Base-by-base conservation (phyloP, 2,888 invertebrate genomes). In the Caenorhabditis virilis region DNA sequence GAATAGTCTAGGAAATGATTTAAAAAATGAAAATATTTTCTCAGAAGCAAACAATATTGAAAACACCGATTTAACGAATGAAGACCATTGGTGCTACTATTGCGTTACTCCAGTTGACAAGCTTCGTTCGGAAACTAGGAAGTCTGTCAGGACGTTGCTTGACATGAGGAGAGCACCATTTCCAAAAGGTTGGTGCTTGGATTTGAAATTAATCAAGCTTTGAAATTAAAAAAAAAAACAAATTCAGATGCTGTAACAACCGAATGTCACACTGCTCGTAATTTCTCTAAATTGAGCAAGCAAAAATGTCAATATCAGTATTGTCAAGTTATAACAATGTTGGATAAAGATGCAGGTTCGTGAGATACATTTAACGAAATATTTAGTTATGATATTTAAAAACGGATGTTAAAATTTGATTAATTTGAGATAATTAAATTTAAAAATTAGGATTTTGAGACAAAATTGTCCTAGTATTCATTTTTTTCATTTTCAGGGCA, bases 251-350 rank as follows among this genome's bases (percentile, higher is more conserved):
- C 63, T n/a, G 65, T 78, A 9, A 71, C 70, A 13, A 39, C 57
- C 1, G 76, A 77, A 41, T 80, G 80, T 49, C 38, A 69, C 7
- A 59, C 69, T 5, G 78, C 78, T 5, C 56, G 54, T 33, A 76
- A 79, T 50, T 43, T 76, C 46, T 67, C 74, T 4, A 54, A 27
- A 1, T 57, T 80, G 51, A 69, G 63, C 13, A 73, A 74, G 25
- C 78, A 80, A 49, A 59, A 55, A 15, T 80, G 80, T 48, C 47
- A 60, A 3, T 72, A 73, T 49, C 62, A 71, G 25, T 75, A 78
- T 58, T 80, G 80, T 56, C 75, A 79, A 55, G 78, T 79, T 6
- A 62, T 80, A 15, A 72, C 78, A 13, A 62, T 79, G 15, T 54
- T 75, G 15, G 80, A 80, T 51, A 69, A 77, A 36, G 72, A 78